Percentiles rank a stretch among this genome's conserved stretches.
These are phyloP conservation scores for Pogona vitticeps DNA, from an alignment of 2,113 vertebrate species.

Conservation along the genomic window DNA sequence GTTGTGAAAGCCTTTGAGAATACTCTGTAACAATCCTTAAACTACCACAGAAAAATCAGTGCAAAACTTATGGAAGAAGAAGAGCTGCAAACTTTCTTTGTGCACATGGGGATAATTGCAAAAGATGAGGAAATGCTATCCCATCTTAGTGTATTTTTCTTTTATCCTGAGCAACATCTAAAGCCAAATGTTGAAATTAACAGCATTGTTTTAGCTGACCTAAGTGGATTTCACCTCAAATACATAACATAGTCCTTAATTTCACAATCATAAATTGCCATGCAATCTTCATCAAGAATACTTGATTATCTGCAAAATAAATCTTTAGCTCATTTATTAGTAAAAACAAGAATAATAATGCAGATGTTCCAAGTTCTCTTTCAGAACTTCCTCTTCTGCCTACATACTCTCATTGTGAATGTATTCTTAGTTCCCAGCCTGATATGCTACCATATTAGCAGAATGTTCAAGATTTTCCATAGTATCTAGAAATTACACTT, in stretches of 20 bases:
- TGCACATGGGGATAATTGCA: not conserved
- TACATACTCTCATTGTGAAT: not conserved
- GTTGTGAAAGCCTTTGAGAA: too few relatives aligned
- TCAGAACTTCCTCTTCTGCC: slow-evolving; percentile 27
- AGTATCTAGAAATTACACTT: not conserved
- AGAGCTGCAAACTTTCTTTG: not conserved
- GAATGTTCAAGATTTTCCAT: not conserved
- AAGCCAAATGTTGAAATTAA: slow-evolving; percentile 16
- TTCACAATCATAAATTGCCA: not conserved
- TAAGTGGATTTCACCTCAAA: slow-evolving; percentile 27
- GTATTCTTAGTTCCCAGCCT: not conserved
- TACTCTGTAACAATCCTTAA: not conserved
- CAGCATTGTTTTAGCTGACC: not conserved
- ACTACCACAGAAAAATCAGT: not conserved
- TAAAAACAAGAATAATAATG: slow-evolving; percentile 46
- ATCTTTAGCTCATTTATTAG: slow-evolving; percentile 6
- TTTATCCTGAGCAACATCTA: not conserved
- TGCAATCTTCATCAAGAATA: not conserved
- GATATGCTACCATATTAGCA: not conserved
- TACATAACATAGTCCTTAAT: slow-evolving; percentile 15
- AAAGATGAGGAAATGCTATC: slow-evolving; percentile 15
- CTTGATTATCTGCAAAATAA: not conserved
- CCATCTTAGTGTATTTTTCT: slow-evolving; percentile 12
- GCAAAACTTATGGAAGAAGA: not conserved
- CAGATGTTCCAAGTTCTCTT: slow-evolving; percentile 43